A percentile compares a stretch with the other conserved stretches of the same genome.
These are phyloP conservation scores for Aurelia sp. DNA, from an alignment of 30 jellyfish, hydroid and myxozoan genomes.

Conservation along the genomic window DNA sequence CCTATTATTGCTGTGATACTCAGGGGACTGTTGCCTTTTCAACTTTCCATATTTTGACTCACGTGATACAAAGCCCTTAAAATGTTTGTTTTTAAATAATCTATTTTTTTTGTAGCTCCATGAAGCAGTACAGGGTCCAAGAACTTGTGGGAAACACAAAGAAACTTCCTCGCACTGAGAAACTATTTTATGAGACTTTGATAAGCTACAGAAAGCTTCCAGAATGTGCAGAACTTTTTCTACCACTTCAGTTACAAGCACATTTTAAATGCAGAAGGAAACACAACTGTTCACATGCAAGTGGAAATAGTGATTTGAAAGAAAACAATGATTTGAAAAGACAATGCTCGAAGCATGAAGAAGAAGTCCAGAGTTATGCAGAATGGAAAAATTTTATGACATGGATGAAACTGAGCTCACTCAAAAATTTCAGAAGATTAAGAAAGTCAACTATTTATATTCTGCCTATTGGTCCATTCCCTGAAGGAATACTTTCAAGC, in stretches of 20 bases:
- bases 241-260: constrained; percentile 50
- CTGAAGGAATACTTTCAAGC: constrained; percentile 54
- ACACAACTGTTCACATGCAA: not conserved
- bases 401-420: constrained; percentile 55
- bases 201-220: constrained; percentile 69
- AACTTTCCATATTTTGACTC: no score
- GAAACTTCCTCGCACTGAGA: constrained; percentile 53
- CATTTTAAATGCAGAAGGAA: constrained; percentile 17
- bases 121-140: constrained; percentile 68
- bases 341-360: constrained; percentile 65
- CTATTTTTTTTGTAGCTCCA: not conserved
- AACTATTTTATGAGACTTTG: constrained; percentile 64
- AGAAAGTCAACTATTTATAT: constrained; percentile 63
- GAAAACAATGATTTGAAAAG: constrained; percentile 11
- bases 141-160: constrained; percentile 65
- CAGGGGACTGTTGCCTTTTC: no score
- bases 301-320: constrained; percentile 10
- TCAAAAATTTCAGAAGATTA: constrained; percentile 55
- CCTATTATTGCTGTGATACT: no score
- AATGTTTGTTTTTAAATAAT: not conserved
- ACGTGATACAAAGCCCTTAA: no score
- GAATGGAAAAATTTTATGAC: constrained; percentile 82
- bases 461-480: constrained; percentile 92
- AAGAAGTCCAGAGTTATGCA: constrained; percentile 81
- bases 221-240: constrained; percentile 68